phyloP scores from a whole-genome alignment of 2,113 vertebrate species.

The Puntigrus tetrazona region DNA sequence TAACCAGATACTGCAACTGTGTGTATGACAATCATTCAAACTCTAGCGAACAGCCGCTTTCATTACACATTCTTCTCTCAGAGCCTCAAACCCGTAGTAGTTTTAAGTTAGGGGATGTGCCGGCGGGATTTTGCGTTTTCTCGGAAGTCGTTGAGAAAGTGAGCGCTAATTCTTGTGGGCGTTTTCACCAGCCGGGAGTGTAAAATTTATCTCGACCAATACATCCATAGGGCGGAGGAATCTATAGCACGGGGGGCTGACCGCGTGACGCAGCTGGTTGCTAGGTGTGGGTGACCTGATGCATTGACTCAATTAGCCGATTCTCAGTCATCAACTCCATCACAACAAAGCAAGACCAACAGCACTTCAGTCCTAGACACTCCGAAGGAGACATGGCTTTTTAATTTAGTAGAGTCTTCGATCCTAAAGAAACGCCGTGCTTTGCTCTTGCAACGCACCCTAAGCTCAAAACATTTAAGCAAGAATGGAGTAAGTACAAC shows the following conservation, averaged over 20 bases:
- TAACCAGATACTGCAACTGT: constrained; percentile 17
- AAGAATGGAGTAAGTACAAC: constrained; percentile 82
- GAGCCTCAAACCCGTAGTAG: not conserved
- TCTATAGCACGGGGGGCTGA: constrained; percentile 51
- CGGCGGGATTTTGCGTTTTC: constrained; percentile 4
- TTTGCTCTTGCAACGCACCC: constrained; percentile 82
- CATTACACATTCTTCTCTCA: not conserved
- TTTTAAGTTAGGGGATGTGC: not conserved
- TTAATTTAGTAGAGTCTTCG: constrained; percentile 63
- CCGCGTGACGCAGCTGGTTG: constrained; percentile 78
- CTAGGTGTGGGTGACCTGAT: constrained; percentile 80
- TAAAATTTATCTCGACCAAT: constrained; percentile 50
- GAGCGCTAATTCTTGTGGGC: constrained; percentile 5
- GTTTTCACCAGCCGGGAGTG: constrained; percentile 23
- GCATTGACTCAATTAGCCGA: constrained; percentile 71
- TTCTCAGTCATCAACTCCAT: constrained; percentile 74
- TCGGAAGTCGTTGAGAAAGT: not conserved
- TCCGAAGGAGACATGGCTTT: constrained; percentile 76
- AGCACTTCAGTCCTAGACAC: constrained; percentile 63
- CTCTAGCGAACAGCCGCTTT: not conserved
- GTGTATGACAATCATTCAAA: not conserved
- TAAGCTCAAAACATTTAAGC: constrained; percentile 71
- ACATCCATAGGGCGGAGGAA: constrained; percentile 64
- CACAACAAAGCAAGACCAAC: constrained; percentile 74
- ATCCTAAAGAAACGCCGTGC: constrained; percentile 70